Base-by-base conservation (phyloP, 1,140 invertebrate genomes). In the Gerris buenoi region DNA sequence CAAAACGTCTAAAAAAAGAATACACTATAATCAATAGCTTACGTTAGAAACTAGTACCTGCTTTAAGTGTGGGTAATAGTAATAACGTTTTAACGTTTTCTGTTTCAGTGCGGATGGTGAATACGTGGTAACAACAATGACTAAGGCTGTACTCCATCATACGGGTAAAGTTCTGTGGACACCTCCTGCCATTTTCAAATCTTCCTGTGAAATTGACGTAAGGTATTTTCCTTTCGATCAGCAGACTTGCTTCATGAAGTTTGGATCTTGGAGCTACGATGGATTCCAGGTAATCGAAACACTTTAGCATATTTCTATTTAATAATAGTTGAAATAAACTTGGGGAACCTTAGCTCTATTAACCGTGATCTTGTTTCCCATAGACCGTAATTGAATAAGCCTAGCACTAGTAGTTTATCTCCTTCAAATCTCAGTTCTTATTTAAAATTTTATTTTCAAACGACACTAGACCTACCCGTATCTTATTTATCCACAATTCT, bases 201-300 rank as follows among this genome's bases (percentile, higher is more conserved):
- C 93, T 15, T 97, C 94, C 1, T 99, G 97, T 74, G 92, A 96
- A 79, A 95, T 96, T 67, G 93, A 97, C 76, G 93, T 98, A 0
- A 83, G 90, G 61, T 93, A 95, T 77, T 98, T 98, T 79, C 95
- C 95, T 0, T 98, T 97, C 76, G 95, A 97, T 80, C 89, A 97
- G 73, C 96, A 98, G 77, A 92, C 89, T 0, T 96, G 93, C 77
- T 92, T 93, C 77, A 90, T 96, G 86, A 95, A 95, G 71, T 96
- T 96, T 74, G 96, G 95, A 2, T 97, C 93, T 0, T 99, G 96
- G 97, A 96, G 93, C 1, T 98, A 98, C 76, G 95, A 98, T 74
- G 94, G 94, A 60, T 89, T 90, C 78, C 89, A 94, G 84, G 88
- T 95, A 79, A 73, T 68, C 71, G 5, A 60, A 14, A 13, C 23